Conservation (phyloP, 2,797 vertebrate genomes). For the Steatocranus sp. region DNA sequence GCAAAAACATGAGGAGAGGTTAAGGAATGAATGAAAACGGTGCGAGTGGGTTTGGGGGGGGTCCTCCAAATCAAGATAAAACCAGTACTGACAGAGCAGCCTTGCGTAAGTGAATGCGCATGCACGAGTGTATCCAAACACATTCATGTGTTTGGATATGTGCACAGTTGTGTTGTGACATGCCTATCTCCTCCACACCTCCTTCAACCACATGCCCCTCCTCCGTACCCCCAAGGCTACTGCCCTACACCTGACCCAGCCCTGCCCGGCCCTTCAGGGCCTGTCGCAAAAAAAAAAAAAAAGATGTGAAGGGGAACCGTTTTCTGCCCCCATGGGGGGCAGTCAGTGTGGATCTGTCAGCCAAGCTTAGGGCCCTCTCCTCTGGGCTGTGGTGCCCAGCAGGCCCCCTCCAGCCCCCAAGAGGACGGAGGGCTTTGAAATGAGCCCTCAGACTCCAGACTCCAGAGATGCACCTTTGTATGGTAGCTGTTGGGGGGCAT, state of each 20-base stretch:
- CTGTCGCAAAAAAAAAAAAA: slow-evolving; percentile 22
- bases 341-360: slow-evolving; percentile 71
- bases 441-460: slow-evolving; percentile 55
- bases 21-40: slow-evolving; percentile 31
- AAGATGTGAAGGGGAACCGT: slow-evolving; percentile 45
- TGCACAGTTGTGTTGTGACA: slow-evolving; percentile 49
- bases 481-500: slow-evolving; percentile 39
- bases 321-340: slow-evolving; percentile 63
- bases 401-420: slow-evolving; percentile 47
- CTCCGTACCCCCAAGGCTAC: slow-evolving; percentile 40
- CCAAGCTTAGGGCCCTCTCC: slow-evolving; percentile 65
- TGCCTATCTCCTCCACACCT: slow-evolving; percentile 37
- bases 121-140: slow-evolving; percentile 17
- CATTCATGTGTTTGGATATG: slow-evolving; percentile 8
- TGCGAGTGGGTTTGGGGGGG: background rate
- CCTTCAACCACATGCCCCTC: slow-evolving; percentile 17
- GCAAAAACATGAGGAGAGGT: slow-evolving; percentile 30
- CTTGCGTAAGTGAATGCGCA: slow-evolving; percentile 47
- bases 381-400: slow-evolving; percentile 64
- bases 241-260: slow-evolving; percentile 72
- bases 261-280: slow-evolving; percentile 50
- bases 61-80: slow-evolving; percentile 26
- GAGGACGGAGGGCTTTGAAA: slow-evolving; percentile 65
- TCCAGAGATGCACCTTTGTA: slow-evolving; percentile 61
- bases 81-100: slow-evolving; percentile 45